Evolutionary conservation across 1,140 invertebrate species (phyloP).

Genomic region (Formica exsecta): DNA sequence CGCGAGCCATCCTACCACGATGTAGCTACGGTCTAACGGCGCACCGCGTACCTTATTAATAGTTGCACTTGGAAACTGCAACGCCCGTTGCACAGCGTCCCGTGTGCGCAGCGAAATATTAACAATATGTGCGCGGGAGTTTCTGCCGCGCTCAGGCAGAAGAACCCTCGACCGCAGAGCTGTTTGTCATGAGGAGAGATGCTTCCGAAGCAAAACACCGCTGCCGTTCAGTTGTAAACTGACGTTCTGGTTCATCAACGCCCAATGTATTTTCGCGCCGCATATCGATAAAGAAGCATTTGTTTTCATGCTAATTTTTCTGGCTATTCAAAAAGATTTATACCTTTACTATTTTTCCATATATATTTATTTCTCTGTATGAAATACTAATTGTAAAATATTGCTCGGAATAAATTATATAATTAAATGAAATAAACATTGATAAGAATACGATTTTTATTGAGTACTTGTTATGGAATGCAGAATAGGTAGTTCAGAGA

Average conservation of each 20-base stretch:
- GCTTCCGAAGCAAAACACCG: constrained; percentile 44
- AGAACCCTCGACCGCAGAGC: constrained; percentile 50
- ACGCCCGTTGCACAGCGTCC: constrained; percentile 35
- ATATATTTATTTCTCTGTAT: no score
- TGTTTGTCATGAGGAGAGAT: constrained; percentile 58
- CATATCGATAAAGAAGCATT: background rate
- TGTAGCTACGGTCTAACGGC: constrained; percentile 63
- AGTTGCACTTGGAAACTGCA: constrained; percentile 71
- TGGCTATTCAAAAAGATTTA: background rate
- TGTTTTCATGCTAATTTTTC: background rate
- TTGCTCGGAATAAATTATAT: constrained; percentile 7
- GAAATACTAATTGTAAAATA: background rate
- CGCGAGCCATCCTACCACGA: constrained; percentile 48
- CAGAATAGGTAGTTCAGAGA: background rate
- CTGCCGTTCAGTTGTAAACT: constrained; percentile 23
- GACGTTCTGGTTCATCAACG: constrained; percentile 54
- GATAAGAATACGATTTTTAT: background rate
- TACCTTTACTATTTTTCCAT: background rate
- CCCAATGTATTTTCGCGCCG: constrained; percentile 9
- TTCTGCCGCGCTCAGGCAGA: constrained; percentile 4
- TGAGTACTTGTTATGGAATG: background rate
- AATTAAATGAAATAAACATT: constrained; percentile 5
- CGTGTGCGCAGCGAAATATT: constrained; percentile 51
- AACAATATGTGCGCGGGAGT: constrained; percentile 61
- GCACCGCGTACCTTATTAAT: constrained; percentile 71